A percentile compares a stretch with the other conserved stretches of the same genome.
Conservation (phyloP, 2,113 vertebrate species). For the Donacobius atricapilla region DNA sequence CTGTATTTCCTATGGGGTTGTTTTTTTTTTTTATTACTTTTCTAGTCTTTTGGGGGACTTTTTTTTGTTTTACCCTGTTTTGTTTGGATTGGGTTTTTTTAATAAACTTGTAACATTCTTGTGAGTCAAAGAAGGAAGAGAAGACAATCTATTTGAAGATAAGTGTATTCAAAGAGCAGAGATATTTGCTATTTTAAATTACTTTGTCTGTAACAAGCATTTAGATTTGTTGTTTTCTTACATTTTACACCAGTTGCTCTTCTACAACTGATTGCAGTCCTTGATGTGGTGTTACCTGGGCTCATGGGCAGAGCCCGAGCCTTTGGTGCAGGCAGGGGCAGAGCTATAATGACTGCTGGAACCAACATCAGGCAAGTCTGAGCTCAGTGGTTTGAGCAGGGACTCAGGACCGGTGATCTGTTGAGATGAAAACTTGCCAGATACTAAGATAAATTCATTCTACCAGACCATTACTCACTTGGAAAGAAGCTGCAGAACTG, state of each 20-base stretch:
- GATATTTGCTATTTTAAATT: background rate
- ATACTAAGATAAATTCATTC: background rate
- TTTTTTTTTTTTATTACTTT: too few species aligned
- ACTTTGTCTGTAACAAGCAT: background rate
- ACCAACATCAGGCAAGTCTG: background rate
- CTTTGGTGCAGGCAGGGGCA: background rate
- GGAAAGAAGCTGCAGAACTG: background rate
- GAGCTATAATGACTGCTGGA: constrained; percentile 38
- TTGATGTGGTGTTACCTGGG: background rate
- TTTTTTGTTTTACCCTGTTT: background rate
- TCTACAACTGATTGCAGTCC: background rate
- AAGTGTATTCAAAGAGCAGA: background rate
- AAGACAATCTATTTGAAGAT: background rate
- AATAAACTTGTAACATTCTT: background rate
- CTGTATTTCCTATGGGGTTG: background rate
- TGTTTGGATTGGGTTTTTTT: background rate
- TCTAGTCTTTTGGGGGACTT: background rate
- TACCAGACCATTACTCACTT: background rate
- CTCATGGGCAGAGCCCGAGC: background rate
- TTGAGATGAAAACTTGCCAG: constrained; percentile 22
- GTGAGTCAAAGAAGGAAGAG: background rate
- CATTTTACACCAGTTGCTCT: background rate
- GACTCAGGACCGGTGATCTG: constrained; percentile 42
- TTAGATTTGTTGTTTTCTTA: background rate
- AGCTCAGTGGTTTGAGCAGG: background rate